A percentile compares a stretch with the other conserved stretches of the same genome.
phyloP scores from a whole-genome alignment of 1,140 invertebrate genomes.

The Adelges cooleyi region DNA sequence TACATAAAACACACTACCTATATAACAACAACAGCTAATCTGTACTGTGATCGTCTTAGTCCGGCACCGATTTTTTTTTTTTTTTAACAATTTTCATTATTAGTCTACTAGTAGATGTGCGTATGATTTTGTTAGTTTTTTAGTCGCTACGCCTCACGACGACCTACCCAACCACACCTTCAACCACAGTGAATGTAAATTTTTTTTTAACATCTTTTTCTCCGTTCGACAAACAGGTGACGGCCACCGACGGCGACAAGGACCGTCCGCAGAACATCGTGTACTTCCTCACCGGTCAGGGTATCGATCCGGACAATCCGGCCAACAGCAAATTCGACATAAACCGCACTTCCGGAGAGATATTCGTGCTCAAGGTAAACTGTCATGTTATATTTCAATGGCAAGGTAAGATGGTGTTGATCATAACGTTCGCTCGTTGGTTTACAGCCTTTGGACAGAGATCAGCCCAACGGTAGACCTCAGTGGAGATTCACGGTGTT shows the following conservation, averaged over 20 bases:
- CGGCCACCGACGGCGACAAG: conserved; percentile 88
- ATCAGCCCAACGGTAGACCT: conserved; percentile 88
- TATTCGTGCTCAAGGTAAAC: conserved; percentile 80
- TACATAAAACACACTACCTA: no score
- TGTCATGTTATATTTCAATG: background rate
- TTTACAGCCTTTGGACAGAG: conserved; percentile 79
- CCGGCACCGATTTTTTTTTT: no score
- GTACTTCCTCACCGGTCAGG: conserved; percentile 91
- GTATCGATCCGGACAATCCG: conserved; percentile 87
- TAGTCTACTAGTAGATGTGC: no score
- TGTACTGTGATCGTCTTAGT: no score
- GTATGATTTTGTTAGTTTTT: no score
- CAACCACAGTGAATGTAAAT: no score
- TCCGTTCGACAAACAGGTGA: conserved; percentile 53
- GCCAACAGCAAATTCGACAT: conserved; percentile 94
- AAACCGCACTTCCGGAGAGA: conserved; percentile 84
- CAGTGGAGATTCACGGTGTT: conserved; percentile 95
- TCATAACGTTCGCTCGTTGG: background rate
- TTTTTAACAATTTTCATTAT: no score
- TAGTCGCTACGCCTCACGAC: no score
- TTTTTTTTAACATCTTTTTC: no score
- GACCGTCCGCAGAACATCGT: conserved; percentile 90
- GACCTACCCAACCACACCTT: no score
- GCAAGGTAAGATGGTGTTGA: no score
- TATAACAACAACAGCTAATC: no score